Percentiles rank a stretch among this genome's conserved stretches.
phyloP scores from a whole-genome alignment of 1,140 invertebrate genomes.

The Zaprionus vittiger region DNA sequence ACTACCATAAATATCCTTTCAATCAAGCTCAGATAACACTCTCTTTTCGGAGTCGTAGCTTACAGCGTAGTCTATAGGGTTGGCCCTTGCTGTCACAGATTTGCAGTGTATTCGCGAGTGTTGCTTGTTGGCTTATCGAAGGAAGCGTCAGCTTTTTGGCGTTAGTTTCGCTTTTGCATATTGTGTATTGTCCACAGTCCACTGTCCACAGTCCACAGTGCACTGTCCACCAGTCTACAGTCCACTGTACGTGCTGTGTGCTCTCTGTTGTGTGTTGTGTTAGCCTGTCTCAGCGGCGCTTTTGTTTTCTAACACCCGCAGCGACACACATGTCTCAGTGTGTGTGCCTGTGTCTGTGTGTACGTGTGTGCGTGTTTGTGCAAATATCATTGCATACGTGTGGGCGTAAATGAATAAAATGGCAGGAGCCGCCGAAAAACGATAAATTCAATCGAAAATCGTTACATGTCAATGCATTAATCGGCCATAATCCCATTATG shows the following conservation, averaged over 20 bases:
- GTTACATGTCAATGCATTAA: constrained; percentile 84
- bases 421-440: constrained; percentile 79
- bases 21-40: not conserved
- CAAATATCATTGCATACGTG: constrained; percentile 79
- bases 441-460: constrained; percentile 84
- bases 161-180: constrained; percentile 75
- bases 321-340: constrained; percentile 49
- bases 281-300: constrained; percentile 60
- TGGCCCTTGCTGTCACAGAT: not conserved
- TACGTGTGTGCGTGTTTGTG: constrained; percentile 55
- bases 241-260: constrained; percentile 30
- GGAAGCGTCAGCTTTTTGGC: constrained; percentile 55
- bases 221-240: not conserved
- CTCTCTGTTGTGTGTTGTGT: constrained; percentile 48
- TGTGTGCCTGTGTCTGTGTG: constrained; percentile 29
- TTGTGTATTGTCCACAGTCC: constrained; percentile 40
- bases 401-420: constrained; percentile 83
- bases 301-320: constrained; percentile 82
- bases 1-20: too few relatives aligned
- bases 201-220: constrained; percentile 3
- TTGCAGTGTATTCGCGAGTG: constrained; percentile 38
- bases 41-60: too few relatives aligned
- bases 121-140: constrained; percentile 27
- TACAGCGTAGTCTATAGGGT: not conserved
- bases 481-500: constrained; percentile 84